Evolutionary conservation across 2,888 invertebrate genomes (phyloP), one percentile per base, ranked within the genome.

Genomic region (Temnothorax rugatulus): DNA sequence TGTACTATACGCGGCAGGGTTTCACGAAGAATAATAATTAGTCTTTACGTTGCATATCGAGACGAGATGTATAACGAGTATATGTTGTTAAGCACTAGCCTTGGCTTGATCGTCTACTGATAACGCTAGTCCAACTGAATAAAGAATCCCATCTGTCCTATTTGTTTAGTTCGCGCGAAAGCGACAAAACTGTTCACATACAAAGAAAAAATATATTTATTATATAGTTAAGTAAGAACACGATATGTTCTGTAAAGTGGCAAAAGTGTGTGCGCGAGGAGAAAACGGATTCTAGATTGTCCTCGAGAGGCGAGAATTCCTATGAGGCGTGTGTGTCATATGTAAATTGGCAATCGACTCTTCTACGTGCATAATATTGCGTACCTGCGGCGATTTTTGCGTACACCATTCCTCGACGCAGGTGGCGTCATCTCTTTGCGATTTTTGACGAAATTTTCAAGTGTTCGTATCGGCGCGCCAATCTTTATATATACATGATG

Each of bases 1-100:
- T 99, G 74, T 99, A 99, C 95, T 99, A 99, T 95, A 99, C 98
- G 75, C 97, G 98, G 91, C 93, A 94, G 11, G 93, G 91, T 15
- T 86, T 79, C n/a, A 84, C 83, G 66, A 73, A 86, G 54, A 74
- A 90, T 84, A 81, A 85, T 38, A 59, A 79, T 59, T 79, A 79
- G 21, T 79, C 21, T 52, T 50, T 76, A 76, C n/a, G 25, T 52
- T 76, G 41, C 41, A 69, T 77, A 54, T 68, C 21, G 18, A 21
- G 21, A 47, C 8, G 18, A 29, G 8, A 61, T 61, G 71, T 82
- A 81, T 73, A 79, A 61, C 54, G 59, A 87, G n/a, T 86, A 84
- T 90, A 90, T 59, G 50, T 76, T 87, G 88, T 92, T 92, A 85
- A 91, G 89, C 91, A 92, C 91, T 91, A 91, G 90, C 92, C 87